Evolutionary conservation across 2,888 invertebrate species (phyloP).

Genomic region (Acronicta aceris): DNA sequence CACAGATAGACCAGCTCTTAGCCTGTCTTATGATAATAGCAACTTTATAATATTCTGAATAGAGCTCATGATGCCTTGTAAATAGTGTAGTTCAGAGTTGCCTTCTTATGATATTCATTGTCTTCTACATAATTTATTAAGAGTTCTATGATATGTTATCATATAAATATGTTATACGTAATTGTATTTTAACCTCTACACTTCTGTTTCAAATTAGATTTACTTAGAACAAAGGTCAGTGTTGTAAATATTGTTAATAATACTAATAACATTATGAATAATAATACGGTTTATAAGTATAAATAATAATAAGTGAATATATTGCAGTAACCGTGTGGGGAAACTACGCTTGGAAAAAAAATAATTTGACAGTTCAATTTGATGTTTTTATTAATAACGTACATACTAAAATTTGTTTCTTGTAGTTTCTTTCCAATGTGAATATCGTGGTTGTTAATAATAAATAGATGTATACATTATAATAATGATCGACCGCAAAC

Average conservation of each 20-base stretch:
- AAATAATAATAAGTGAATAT: slow-evolving; percentile 65
- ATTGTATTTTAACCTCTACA: slow-evolving; percentile 22
- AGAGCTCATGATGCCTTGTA: slow-evolving; percentile 23
- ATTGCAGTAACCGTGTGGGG: slow-evolving; percentile 86
- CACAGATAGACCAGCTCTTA: slow-evolving; percentile 8
- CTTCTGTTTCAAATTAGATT: slow-evolving; percentile 47
- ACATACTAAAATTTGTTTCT: slow-evolving; percentile 76
- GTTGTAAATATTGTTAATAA: slow-evolving; percentile 78
- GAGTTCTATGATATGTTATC: slow-evolving; percentile 26
- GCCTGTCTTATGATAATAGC: slow-evolving; percentile 3
- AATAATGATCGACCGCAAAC: slow-evolving; percentile 50
- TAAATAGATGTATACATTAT: slow-evolving; percentile 58
- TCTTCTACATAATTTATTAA: slow-evolving; percentile 24
- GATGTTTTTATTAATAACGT: slow-evolving; percentile 77
- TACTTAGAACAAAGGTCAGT: slow-evolving; percentile 58
- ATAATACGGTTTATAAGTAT: slow-evolving; percentile 53
- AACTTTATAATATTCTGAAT: slow-evolving; percentile 5
- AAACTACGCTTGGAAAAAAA: slow-evolving; percentile 88
- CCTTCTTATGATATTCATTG: slow-evolving; percentile 23
- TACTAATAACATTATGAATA: slow-evolving; percentile 58
- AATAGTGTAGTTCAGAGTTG: slow-evolving; percentile 28
- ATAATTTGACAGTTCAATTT: slow-evolving; percentile 82
- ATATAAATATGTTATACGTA: slow-evolving; percentile 24
- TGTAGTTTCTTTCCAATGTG: slow-evolving; percentile 85
- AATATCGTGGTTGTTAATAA: slow-evolving; percentile 67